Evolutionary conservation across 2,797 vertebrate genomes (phyloP).

Genomic region (Eupleurogrammus muticus): DNA sequence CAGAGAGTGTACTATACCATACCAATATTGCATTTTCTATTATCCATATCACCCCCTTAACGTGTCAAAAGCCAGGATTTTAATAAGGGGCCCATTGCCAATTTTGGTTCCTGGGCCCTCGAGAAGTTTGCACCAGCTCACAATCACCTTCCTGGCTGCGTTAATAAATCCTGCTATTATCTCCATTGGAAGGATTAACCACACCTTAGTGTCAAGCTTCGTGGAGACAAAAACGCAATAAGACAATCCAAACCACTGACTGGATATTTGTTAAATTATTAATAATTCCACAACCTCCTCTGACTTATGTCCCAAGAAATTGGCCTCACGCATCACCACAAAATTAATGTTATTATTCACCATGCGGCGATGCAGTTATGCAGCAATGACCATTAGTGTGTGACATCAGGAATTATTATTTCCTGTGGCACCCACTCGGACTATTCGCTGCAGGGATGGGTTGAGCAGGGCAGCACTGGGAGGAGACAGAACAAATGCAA

Average conservation of each 20-base stretch:
- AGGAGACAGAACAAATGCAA: slow-evolving; percentile 66
- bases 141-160: slow-evolving; percentile 27
- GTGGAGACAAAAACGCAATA: slow-evolving; percentile 46
- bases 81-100: neutral
- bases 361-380: slow-evolving; percentile 39
- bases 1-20: neutral
- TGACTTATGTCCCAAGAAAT: slow-evolving; percentile 44
- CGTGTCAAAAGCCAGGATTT: neutral
- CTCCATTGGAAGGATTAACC: slow-evolving; percentile 53
- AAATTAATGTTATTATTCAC: slow-evolving; percentile 62
- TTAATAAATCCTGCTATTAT: slow-evolving; percentile 45
- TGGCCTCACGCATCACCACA: slow-evolving; percentile 48
- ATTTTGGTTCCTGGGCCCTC: neutral
- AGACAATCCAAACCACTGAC: slow-evolving; percentile 36
- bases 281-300: slow-evolving; percentile 51
- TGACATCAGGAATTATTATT: slow-evolving; percentile 67
- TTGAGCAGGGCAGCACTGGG: slow-evolving; percentile 27
- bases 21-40: neutral
- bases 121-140: slow-evolving; percentile 23
- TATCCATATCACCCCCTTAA: too few species aligned
- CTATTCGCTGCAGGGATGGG: slow-evolving; percentile 42
- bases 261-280: slow-evolving; percentile 30
- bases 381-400: slow-evolving; percentile 58
- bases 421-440: slow-evolving; percentile 31
- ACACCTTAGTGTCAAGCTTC: slow-evolving; percentile 28